Conservation (phyloP, 1,140 invertebrate species). For the Lysiphlebus fabarum region DNA sequence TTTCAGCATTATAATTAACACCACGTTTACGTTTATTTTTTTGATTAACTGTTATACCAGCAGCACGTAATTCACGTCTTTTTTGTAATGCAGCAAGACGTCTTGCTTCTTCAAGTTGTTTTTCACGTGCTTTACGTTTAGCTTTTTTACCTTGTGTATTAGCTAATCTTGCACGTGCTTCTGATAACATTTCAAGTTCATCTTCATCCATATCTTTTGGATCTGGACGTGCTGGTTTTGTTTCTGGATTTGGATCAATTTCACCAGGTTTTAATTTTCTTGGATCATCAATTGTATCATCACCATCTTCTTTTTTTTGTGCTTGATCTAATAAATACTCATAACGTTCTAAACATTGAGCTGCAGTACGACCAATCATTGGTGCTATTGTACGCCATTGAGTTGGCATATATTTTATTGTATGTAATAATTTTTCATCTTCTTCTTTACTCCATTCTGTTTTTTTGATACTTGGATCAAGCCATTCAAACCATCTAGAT, state of each 20-base stretch:
- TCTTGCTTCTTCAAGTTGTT: slow-evolving; percentile 96
- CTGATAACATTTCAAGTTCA: slow-evolving; percentile 98
- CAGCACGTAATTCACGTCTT: slow-evolving; percentile 90
- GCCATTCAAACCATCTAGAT: slow-evolving; percentile 99
- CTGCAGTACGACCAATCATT: slow-evolving; percentile 96
- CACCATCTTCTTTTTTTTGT: slow-evolving; percentile 95
- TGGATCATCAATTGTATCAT: slow-evolving; percentile 89
- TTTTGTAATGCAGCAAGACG: slow-evolving; percentile 95
- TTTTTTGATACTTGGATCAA: slow-evolving; percentile 99
- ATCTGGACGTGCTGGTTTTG: slow-evolving; percentile 97
- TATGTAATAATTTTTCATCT: slow-evolving; percentile 96
- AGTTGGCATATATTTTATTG: slow-evolving; percentile 99
- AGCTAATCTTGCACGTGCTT: slow-evolving; percentile 94
- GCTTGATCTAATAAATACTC: slow-evolving; percentile 97
- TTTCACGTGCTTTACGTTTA: slow-evolving; percentile 97
- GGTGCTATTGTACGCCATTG: slow-evolving; percentile 99
- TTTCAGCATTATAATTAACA: slow-evolving; percentile 97
- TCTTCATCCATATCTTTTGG: slow-evolving; percentile 99
- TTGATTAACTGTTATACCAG: slow-evolving; percentile 86
- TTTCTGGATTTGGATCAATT: slow-evolving; percentile 99
- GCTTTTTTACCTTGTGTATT: slow-evolving; percentile 99
- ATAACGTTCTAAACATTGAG: slow-evolving; percentile 97
- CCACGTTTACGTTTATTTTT: slow-evolving; percentile 75
- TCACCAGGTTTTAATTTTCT: slow-evolving; percentile 96
- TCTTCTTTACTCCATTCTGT: slow-evolving; percentile 99